These are phyloP conservation scores for Phocoena sinus DNA, from an alignment of 2,113 vertebrate genomes.

Conservation along the genomic window DNA sequence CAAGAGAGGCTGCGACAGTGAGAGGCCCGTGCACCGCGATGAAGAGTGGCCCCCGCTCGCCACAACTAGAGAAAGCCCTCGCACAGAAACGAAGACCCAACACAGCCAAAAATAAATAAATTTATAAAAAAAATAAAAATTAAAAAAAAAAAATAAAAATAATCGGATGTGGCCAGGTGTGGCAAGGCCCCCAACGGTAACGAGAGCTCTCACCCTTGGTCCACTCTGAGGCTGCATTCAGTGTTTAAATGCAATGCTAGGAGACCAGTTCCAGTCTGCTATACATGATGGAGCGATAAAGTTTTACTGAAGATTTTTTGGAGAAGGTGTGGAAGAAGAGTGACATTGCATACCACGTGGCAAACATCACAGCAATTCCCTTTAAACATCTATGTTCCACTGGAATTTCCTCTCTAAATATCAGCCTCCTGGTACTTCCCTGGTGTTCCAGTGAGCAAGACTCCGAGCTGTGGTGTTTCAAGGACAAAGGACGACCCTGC, in stretches of 20 bases:
- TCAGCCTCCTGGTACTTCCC: not conserved
- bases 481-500: too few relatives aligned
- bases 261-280: not conserved
- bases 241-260: not conserved
- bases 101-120: too few relatives aligned
- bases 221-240: not conserved
- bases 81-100: too few relatives aligned
- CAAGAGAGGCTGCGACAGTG: too few relatives aligned
- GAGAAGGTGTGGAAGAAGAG: not conserved
- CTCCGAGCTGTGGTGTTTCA: too few relatives aligned
- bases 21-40: too few relatives aligned
- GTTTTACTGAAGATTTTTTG: not conserved
- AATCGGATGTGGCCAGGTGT: not conserved
- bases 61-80: too few relatives aligned
- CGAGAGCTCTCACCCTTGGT: not conserved
- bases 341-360: not conserved
- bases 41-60: too few relatives aligned
- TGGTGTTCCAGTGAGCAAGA: too few relatives aligned
- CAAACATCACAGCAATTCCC: not conserved
- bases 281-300: not conserved
- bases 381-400: not conserved
- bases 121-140: too few relatives aligned
- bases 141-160: not conserved
- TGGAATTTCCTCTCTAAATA: not conserved
- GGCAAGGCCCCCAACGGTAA: not conserved